phyloP scores from a whole-genome alignment of 2,113 vertebrate genomes.

The Edolisoma coerulescens region DNA sequence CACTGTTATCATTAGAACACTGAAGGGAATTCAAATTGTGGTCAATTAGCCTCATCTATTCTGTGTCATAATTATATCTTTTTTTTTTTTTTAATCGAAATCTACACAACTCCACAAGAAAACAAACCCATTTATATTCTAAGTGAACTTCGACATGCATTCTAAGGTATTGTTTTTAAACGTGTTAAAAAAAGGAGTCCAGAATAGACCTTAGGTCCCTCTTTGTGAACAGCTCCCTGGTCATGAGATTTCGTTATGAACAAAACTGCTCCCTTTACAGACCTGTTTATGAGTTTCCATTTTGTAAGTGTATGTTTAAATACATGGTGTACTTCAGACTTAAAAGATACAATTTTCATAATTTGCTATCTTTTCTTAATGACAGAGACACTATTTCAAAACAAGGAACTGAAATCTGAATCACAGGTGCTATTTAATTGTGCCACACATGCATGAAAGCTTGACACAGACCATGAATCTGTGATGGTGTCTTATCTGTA shows the following conservation, averaged over 20 bases:
- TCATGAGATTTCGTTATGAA: neutral
- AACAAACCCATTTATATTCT: neutral
- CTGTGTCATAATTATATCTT: neutral
- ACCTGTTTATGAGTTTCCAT: fast-evolving
- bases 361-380: neutral
- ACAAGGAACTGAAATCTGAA: neutral
- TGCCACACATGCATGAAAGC: neutral
- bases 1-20: neutral
- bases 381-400: neutral
- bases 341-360: neutral
- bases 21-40: neutral
- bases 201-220: neutral
- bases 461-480: neutral
- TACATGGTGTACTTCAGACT: neutral
- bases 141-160: neutral
- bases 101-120: neutral
- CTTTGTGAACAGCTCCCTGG: fast-evolving
- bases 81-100: neutral
- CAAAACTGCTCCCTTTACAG: neutral
- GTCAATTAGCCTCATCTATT: neutral
- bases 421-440: neutral
- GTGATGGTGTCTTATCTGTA: neutral
- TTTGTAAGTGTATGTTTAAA: neutral
- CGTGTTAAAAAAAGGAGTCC: neutral
- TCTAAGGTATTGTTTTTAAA: neutral